Conservation (phyloP, 2,888 invertebrate species). For the Oscheius myriophilus region DNA sequence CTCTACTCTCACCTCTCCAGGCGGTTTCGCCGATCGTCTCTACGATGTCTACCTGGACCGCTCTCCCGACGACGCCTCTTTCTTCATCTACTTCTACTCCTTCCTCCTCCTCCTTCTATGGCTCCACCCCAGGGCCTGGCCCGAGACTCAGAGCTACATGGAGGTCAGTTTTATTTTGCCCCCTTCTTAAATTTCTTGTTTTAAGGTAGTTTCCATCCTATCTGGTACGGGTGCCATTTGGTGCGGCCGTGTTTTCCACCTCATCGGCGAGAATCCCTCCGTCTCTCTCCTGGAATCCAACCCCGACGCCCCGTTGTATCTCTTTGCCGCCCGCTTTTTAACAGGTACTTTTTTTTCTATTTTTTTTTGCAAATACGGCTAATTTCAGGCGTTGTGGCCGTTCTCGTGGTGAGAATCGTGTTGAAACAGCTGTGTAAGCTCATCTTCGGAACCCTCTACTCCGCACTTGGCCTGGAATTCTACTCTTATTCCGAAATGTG, state of each 20-base stretch:
- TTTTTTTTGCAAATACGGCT: not conserved
- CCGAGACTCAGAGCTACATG: conserved; percentile 50
- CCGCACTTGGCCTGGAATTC: conserved; percentile 30
- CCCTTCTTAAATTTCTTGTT: not conserved
- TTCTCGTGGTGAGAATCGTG: conserved; percentile 32
- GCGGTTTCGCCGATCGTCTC: conserved; percentile 35
- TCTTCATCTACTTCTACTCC: conserved; percentile 32
- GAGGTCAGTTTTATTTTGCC: conserved; percentile 27
- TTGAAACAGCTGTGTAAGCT: conserved; percentile 33
- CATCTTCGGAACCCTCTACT: conserved; percentile 32
- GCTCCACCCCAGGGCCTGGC: conserved; percentile 46
- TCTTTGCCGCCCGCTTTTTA: conserved; percentile 31
- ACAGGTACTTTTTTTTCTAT: conserved; percentile 28
- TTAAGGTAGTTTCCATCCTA: conserved; percentile 39
- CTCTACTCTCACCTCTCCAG: conserved; percentile 17
- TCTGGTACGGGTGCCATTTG: conserved; percentile 38
- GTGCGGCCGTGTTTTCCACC: conserved; percentile 30
- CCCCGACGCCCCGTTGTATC: conserved; percentile 22
- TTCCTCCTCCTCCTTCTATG: conserved; percentile 29
- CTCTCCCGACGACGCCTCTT: conserved; percentile 24
- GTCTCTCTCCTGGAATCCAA: conserved; percentile 29
- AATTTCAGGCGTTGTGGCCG: conserved; percentile 31
- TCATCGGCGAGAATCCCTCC: conserved; percentile 28
- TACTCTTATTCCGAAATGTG: conserved; percentile 47
- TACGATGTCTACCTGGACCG: conserved; percentile 35